phyloP scores from a whole-genome alignment of 2,797 vertebrate genomes.

The Phalanger gymnotis region DNA sequence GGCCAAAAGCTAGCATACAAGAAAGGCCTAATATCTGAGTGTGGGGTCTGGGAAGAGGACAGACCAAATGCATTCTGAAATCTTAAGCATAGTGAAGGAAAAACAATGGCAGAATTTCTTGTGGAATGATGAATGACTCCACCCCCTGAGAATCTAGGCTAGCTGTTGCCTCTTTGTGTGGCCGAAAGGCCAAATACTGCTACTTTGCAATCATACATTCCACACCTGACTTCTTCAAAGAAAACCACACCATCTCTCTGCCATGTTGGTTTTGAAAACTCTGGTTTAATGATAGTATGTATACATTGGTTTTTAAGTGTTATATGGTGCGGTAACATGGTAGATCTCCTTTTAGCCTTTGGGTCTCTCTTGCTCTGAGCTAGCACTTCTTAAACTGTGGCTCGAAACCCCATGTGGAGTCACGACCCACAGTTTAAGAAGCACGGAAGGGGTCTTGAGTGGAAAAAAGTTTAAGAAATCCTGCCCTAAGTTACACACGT shows the following conservation, averaged over 20 bases:
- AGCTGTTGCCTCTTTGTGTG: neutral
- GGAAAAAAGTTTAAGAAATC: no score
- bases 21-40: neutral
- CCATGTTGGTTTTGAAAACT: constrained; percentile 16
- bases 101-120: neutral
- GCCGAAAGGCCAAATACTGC: neutral
- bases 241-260: neutral
- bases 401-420: no score
- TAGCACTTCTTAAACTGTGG: no score
- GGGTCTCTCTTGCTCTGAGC: neutral
- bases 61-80: neutral
- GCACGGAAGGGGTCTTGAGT: no score
- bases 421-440: no score
- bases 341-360: neutral
- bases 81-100: neutral
- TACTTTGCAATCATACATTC: neutral
- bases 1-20: neutral
- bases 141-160: neutral
- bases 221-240: neutral
- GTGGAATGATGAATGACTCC: neutral
- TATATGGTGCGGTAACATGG: neutral
- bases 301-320: constrained; percentile 9
- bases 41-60: neutral
- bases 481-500: neutral
- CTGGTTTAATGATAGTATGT: neutral